phyloP scores from a whole-genome alignment of 2,888 invertebrate species.

The Scelioninae gen. 2 region DNA sequence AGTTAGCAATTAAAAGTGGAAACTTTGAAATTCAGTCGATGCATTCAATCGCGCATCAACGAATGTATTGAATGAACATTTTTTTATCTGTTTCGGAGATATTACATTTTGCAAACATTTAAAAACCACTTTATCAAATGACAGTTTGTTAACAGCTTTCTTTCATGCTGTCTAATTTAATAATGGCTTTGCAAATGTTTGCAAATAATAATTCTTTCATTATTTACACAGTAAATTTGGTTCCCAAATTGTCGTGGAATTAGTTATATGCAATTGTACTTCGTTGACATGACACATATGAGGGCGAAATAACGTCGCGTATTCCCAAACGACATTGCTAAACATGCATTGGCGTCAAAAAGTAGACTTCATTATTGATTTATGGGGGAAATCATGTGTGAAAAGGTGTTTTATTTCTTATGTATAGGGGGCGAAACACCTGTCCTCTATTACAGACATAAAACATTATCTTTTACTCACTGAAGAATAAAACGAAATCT shows the following conservation, averaged over 20 bases:
- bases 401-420: too few species aligned
- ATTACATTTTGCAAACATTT: conserved; percentile 44
- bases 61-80: conserved; percentile 6
- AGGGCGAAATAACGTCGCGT: conserved; percentile 29
- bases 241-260: conserved; percentile 32
- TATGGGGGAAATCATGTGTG: too few species aligned
- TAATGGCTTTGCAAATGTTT: conserved; percentile 34
- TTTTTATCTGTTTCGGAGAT: conserved; percentile 16
- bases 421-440: too few species aligned
- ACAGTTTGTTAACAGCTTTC: neutral
- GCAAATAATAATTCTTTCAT: conserved; percentile 50
- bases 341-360: conserved; percentile 13
- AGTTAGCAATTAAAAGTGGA: conserved; percentile 10
- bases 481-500: too few species aligned
- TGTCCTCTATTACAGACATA: too few species aligned
- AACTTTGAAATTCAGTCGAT: conserved; percentile 11
- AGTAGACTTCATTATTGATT: too few species aligned
- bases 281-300: conserved; percentile 17
- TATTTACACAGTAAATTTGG: conserved; percentile 54
- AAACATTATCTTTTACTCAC: too few species aligned
- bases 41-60: conserved; percentile 6
- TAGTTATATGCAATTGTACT: conserved; percentile 20
- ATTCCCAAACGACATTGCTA: conserved; percentile 51
- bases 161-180: conserved; percentile 1
- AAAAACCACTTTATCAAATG: conserved; percentile 8